phyloP scores from a whole-genome alignment of 2,888 invertebrate species.

The Cryptophagus acutangulus region DNA sequence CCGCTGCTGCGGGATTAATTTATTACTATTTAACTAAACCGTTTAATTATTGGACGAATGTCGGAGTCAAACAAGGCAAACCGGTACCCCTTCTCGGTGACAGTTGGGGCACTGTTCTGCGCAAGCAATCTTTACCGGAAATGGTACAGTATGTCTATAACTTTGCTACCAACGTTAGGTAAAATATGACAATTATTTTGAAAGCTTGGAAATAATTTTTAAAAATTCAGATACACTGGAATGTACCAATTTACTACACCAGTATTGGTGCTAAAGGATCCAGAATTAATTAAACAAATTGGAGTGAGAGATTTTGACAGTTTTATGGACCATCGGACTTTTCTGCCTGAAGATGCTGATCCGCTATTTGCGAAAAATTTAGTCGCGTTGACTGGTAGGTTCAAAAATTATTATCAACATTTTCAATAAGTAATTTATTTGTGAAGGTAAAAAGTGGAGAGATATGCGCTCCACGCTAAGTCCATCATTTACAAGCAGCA shows the following conservation, averaged over 20 bases:
- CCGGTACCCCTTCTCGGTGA: conserved; percentile 24
- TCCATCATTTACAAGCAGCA: conserved; percentile 48
- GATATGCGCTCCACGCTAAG: conserved; percentile 47
- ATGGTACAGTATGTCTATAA: conserved; percentile 21
- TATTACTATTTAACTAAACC: too few relatives aligned
- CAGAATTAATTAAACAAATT: conserved; percentile 6
- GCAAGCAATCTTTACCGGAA: conserved; percentile 17
- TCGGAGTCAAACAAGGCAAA: conserved; percentile 23
- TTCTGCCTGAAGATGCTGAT: conserved; percentile 17
- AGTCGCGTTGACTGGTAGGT: conserved; percentile 19
- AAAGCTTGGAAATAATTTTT: neutral
- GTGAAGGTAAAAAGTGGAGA: conserved; percentile 33
- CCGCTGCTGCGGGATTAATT: too few relatives aligned
- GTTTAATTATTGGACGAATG: conserved; percentile 18
- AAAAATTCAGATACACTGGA: conserved; percentile 9
- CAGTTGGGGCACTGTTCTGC: conserved; percentile 15
- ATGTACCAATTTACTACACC: conserved; percentile 45
- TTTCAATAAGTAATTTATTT: too few relatives aligned
- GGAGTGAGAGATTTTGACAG: conserved; percentile 18
- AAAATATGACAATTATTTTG: conserved; percentile 2
- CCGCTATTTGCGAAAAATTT: conserved; percentile 5
- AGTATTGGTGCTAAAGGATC: conserved; percentile 44
- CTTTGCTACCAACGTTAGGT: conserved; percentile 24
- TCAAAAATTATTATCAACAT: too few relatives aligned
- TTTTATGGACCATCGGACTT: conserved; percentile 21